These are phyloP conservation scores for Eupeodes luniger DNA, from an alignment of 2,888 invertebrate genomes.

Conservation along the genomic window DNA sequence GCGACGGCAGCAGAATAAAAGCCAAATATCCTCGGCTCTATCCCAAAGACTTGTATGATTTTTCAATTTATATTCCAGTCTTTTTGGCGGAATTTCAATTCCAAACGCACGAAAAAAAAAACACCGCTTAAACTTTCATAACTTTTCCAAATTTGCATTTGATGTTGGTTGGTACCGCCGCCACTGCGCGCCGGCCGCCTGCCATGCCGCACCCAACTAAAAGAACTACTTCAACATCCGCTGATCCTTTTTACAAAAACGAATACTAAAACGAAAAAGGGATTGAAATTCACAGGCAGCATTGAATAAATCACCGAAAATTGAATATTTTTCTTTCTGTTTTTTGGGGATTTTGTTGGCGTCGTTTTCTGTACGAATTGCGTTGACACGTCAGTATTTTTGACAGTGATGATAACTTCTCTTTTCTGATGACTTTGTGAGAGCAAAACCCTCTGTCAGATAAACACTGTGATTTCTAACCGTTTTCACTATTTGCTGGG, in stretches of 20 bases:
- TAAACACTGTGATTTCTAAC: slow-evolving; percentile 52
- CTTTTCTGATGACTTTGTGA: background rate
- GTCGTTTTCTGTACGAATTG: background rate
- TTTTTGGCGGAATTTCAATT: slow-evolving; percentile 67
- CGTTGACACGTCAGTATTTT: slow-evolving; percentile 35
- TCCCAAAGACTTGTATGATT: slow-evolving; percentile 52
- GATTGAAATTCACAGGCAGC: slow-evolving; percentile 61
- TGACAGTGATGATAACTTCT: slow-evolving; percentile 9
- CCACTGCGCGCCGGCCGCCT: no score
- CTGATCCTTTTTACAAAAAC: background rate
- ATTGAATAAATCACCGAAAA: slow-evolving; percentile 70
- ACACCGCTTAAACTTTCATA: slow-evolving; percentile 37
- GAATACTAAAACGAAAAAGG: background rate
- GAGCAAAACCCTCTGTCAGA: slow-evolving; percentile 34
- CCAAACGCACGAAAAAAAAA: slow-evolving; percentile 23
- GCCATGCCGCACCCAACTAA: background rate
- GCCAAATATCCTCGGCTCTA: slow-evolving; percentile 15
- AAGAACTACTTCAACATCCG: background rate
- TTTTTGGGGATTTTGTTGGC: background rate
- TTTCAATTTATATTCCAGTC: slow-evolving; percentile 63
- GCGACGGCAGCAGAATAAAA: background rate
- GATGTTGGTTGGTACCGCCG: background rate
- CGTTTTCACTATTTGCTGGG: slow-evolving; percentile 30
- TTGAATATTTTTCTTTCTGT: slow-evolving; percentile 35
- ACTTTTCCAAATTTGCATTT: slow-evolving; percentile 54